A percentile compares a stretch with the other conserved stretches of the same genome.
These are phyloP conservation scores for Brachyrhaphis roseni DNA, from an alignment of 2,797 vertebrate species.

Conservation along the genomic window DNA sequence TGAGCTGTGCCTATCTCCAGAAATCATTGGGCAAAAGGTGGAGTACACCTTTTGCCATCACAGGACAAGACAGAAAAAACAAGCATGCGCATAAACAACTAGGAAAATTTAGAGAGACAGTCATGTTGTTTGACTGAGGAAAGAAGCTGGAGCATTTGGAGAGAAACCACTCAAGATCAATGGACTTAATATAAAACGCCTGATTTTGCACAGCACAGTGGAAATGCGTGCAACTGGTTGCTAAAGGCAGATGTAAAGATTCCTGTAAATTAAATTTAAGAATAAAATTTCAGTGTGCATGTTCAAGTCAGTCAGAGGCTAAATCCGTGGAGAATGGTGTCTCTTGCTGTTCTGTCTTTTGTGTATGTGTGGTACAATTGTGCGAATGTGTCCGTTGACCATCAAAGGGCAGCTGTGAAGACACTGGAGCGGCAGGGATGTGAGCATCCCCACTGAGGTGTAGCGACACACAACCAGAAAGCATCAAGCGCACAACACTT, in stretches of 20 bases:
- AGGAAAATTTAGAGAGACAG: neutral
- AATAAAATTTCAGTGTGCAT: neutral
- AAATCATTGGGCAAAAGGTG: too few relatives aligned
- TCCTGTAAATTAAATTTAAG: neutral
- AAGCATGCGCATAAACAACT: neutral
- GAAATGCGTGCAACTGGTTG: neutral
- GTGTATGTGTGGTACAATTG: conserved; percentile 13
- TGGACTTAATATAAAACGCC: neutral
- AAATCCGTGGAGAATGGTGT: conserved; percentile 29
- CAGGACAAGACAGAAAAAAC: neutral
- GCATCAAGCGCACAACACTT: conserved; percentile 32
- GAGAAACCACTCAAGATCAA: neutral
- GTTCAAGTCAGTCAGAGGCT: conserved; percentile 2
- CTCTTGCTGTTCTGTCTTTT: conserved; percentile 16
- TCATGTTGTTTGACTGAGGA: neutral
- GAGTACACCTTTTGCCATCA: too few relatives aligned
- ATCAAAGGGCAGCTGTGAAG: conserved; percentile 75
- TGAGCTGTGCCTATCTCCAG: too few relatives aligned
- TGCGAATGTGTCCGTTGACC: conserved; percentile 32
- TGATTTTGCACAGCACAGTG: neutral
- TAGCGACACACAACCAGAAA: conserved; percentile 67
- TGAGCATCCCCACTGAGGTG: conserved; percentile 65
- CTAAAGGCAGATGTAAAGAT: neutral
- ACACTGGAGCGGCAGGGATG: conserved; percentile 70
- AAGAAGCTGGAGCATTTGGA: neutral